Evolutionary conservation across 1,140 invertebrate genomes (phyloP), one percentile per base, ranked within the genome.

Genomic region (Brachionus asplanchnoidis): DNA sequence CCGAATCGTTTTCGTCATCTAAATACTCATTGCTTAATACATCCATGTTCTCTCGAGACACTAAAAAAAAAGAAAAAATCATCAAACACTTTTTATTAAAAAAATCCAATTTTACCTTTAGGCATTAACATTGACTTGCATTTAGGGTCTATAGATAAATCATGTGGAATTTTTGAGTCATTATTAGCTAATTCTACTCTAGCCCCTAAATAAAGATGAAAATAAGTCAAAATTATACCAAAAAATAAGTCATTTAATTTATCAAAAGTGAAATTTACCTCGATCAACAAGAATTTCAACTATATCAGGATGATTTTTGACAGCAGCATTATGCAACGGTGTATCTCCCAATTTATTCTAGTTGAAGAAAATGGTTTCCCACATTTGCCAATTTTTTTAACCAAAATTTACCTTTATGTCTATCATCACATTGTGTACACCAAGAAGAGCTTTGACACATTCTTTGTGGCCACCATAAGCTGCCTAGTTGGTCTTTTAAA

Each of bases 261-360:
- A 66, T 20, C 23, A 20, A 26, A 66, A 42, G 26, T 77, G 4
- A 23, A 14, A 32, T 14, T 53, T 53, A 78, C 75, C 77, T 60
- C 12, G 36, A 12, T 80, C 77, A 36, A 80, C 8, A 2, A 80
- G 32, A 80, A 80, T 11, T 80, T 80, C 28, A 4, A 80, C 53
- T 3, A 80, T 80, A 40, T 80, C 50, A 17, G 53, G 26, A 60
- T 80, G 77, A 60, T 80, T 80, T 65, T 80, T 80, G 6, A 60
- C 50, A 36, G 50, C 53, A 7, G 77, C 53, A 60, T 60, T 60
- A 26, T 80, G 77, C 20, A 80, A 65, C 17, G 77, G 14, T 8
- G 77, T 80, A 65, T 80, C 77, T 40, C 77, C 77, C 8, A 80
- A 20, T 60, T 80, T 80, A 80, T 80, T 80, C 77, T 80, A 17